Evolutionary conservation across 2,888 invertebrate genomes (phyloP), one percentile per base, ranked within the genome.

Genomic region (Hydrotaea cyrtoneurina): DNA sequence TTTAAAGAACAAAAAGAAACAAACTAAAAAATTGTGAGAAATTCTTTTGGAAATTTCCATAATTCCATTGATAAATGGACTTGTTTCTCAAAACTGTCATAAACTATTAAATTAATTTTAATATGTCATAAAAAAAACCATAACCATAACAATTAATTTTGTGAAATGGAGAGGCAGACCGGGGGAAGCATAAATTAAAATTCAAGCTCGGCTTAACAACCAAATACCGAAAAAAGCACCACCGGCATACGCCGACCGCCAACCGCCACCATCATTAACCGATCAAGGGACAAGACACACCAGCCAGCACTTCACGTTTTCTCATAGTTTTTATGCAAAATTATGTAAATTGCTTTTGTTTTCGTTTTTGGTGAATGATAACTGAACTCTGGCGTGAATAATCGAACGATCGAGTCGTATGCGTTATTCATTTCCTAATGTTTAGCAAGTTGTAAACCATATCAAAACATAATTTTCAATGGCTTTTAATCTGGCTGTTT

Each of bases 341-440:
- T 80, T 78, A 84, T 80, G 80, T 76, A 78, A 75, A 78, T 80
- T 83, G 76, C 64, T 36, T 19, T n/a, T 57, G n/a, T 31, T 31
- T n/a, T n/a, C n/a, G n/a, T n/a, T n/a, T n/a, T n/a, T n/a, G n/a
- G 17, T 79, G 75, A 50, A 46, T 59, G 39, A 55, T 31, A 31
- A 31, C 69, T 23, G 39, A 43, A 78, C 73, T 26, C 39, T 57
- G 59, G 3, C 7, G 31, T 31, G 31, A 31, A 31, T 31, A 31
- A 2, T 31, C n/a, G n/a, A 7, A 2, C 31, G 3, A 7, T 31
- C 31, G 31, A 4, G 2, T 31, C 11, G 4, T 39, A 39, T 39
- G 8, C 39, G 11, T 8, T 39, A 39, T 39, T 74, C 77, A 59
- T 74, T 73, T 46, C 0, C 73, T 26, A 10, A 46, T 73, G 23